A percentile compares a stretch with the other conserved stretches of the same genome.
Evolutionary conservation across 23 tunicate genomes (phyloP).

Genomic region (Diplosoma virens): DNA sequence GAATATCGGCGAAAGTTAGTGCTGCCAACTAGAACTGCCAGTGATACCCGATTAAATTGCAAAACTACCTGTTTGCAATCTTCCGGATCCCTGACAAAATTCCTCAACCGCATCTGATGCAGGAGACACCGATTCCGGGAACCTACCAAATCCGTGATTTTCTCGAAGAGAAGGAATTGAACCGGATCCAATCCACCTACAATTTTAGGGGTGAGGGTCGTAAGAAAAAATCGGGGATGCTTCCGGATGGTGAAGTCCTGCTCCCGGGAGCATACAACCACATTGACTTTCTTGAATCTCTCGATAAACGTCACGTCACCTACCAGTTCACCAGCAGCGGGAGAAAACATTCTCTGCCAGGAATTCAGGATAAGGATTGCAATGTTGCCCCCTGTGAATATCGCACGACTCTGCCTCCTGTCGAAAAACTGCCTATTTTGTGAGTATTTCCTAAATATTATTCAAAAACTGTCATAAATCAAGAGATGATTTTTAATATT

Average conservation of each 20-base stretch:
- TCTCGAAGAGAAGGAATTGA: slow-evolving; percentile 68
- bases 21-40: too few relatives aligned
- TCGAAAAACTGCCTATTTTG: slow-evolving; percentile 55
- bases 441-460: slow-evolving; percentile 28
- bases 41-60: too few relatives aligned
- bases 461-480: too few relatives aligned
- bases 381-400: slow-evolving; percentile 77
- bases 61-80: too few relatives aligned
- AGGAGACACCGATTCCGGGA: slow-evolving; percentile 94
- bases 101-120: too few relatives aligned
- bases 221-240: slow-evolving; percentile 34
- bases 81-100: too few relatives aligned
- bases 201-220: slow-evolving; percentile 82
- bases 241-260: slow-evolving; percentile 40
- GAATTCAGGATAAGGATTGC: slow-evolving; percentile 66
- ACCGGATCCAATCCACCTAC: slow-evolving; percentile 65
- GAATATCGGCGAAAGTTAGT: too few relatives aligned
- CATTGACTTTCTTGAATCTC: slow-evolving; percentile 48
- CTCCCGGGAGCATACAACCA: slow-evolving; percentile 86
- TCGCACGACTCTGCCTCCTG: slow-evolving; percentile 45
- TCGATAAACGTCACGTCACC: slow-evolving; percentile 52
- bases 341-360: slow-evolving; percentile 53
- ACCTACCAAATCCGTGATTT: slow-evolving; percentile 70
- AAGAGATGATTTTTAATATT: too few relatives aligned
- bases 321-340: slow-evolving; percentile 73